Conservation (phyloP, 2,113 vertebrate species). For the Corythaixoides concolor region DNA sequence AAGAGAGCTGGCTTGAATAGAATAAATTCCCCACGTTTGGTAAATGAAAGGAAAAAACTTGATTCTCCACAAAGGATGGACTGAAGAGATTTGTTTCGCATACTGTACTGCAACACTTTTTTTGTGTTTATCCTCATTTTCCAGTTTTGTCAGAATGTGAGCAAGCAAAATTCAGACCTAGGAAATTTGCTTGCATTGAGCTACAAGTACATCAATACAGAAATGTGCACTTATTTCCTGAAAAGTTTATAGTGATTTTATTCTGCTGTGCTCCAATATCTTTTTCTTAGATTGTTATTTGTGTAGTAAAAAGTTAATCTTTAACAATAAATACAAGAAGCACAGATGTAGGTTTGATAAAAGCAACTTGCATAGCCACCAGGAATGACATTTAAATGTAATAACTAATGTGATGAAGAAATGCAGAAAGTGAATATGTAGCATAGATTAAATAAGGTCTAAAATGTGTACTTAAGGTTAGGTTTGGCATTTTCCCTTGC, state of each 20-base stretch:
- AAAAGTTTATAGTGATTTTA: not conserved
- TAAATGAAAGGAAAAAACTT: not conserved
- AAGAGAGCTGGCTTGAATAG: not conserved
- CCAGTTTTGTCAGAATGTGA: not conserved
- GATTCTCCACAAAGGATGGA: not conserved
- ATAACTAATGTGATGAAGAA: not conserved
- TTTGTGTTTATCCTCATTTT: not conserved
- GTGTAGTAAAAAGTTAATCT: not conserved
- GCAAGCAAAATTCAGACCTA: not conserved
- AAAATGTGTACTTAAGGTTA: not conserved
- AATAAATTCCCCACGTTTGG: not conserved
- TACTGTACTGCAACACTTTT: not conserved
- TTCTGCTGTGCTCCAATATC: not conserved
- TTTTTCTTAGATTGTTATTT: not conserved
- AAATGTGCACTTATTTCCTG: not conserved
- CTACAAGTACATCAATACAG: not conserved
- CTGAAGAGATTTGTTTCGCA: not conserved
- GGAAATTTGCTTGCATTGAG: not conserved
- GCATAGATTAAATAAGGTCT: not conserved
- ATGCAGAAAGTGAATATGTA: not conserved
- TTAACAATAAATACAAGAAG: not conserved
- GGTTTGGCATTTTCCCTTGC: not conserved
- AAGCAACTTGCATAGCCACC: not conserved
- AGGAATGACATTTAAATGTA: not conserved
- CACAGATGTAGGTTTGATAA: not conserved